Evolutionary conservation across 2,113 vertebrate species (phyloP).

Genomic region (Periophthalmus modestus): DNA sequence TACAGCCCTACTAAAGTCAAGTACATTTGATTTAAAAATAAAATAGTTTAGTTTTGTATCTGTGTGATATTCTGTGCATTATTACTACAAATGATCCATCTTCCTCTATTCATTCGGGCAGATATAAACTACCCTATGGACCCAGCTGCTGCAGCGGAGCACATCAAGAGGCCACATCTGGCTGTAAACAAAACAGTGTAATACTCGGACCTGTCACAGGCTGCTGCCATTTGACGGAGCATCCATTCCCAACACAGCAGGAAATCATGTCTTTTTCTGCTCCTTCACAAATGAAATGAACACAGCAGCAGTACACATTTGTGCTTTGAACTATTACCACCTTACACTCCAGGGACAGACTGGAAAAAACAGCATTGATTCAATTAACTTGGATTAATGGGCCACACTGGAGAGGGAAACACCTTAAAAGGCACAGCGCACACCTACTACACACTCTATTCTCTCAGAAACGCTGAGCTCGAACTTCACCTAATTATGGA

Average conservation of each 20-base stretch:
- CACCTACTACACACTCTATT: constrained; percentile 40
- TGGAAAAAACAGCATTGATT: constrained; percentile 51
- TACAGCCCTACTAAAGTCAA: no score
- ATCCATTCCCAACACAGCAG: neutral
- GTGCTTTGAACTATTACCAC: constrained; percentile 49
- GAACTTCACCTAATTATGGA: constrained; percentile 49
- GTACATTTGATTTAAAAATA: no score
- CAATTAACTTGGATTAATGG: constrained; percentile 70
- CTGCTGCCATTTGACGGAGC: constrained; percentile 6
- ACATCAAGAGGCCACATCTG: constrained; percentile 49
- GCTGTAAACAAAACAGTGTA: constrained; percentile 36
- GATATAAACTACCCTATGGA: constrained; percentile 20
- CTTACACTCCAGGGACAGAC: constrained; percentile 41
- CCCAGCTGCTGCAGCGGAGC: constrained; percentile 27
- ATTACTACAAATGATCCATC: neutral
- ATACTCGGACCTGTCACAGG: constrained; percentile 1
- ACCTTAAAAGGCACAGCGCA: constrained; percentile 50
- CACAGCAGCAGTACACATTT: constrained; percentile 24
- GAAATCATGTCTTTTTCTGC: constrained; percentile 4
- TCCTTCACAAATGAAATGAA: constrained; percentile 27
- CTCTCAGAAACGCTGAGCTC: constrained; percentile 53
- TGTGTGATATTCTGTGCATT: neutral
- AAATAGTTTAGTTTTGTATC: no score
- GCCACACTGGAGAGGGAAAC: constrained; percentile 51
- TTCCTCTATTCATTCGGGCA: constrained; percentile 7